Base-by-base conservation (phyloP, 2,113 vertebrate species). In the Syngnathus typhle region DNA sequence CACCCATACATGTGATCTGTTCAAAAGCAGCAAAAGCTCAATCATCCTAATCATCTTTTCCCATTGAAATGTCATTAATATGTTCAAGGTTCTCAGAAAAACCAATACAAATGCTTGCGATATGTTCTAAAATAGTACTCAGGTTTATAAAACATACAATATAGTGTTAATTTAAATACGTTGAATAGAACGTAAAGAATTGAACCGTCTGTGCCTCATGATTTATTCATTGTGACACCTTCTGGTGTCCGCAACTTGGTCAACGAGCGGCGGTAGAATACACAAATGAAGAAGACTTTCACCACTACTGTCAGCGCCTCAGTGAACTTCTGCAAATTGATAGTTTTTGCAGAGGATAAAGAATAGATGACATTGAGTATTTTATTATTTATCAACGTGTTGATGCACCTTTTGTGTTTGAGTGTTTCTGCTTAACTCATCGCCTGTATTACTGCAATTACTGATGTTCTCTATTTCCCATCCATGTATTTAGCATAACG, bases 1-100 rank as follows among this genome's bases (percentile, higher is more conserved):
- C 79, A 84, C 76, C 2, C 27, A 32, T n/a, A 70, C 72, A 80
- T 67, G 73, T 68, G 68, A 81, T 71, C 70, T n/a, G 23, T 67
- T 39, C 38, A 73, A 43, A 47, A 47, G 16, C 44, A 47, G 44
- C 44, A 47, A 47, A 47, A 47, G 15, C 44, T 47, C 44, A 16
- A 47, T 16, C 44, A 43, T 43, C 41, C 11, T 7, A 51, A 47
- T 47, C 16, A 52, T 52, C 6, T 52, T 52, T 52, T n/a, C 12
- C 8, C 18, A n/a, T 21, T 52, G 49, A 54, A 54, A 54, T 54
- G 18, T 7, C 18, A 19, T 51, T 51, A 51, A 43, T 43, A 8
- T 43, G 41, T 43, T 43, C 41, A 10, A 43, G 11, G 2, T 11
- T 9, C 41, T 9, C 41, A 8, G 7, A 43, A 43, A 43, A 43